Conservation (phyloP, 2,888 invertebrate genomes). For the Caenorhabditis zanzibari region DNA sequence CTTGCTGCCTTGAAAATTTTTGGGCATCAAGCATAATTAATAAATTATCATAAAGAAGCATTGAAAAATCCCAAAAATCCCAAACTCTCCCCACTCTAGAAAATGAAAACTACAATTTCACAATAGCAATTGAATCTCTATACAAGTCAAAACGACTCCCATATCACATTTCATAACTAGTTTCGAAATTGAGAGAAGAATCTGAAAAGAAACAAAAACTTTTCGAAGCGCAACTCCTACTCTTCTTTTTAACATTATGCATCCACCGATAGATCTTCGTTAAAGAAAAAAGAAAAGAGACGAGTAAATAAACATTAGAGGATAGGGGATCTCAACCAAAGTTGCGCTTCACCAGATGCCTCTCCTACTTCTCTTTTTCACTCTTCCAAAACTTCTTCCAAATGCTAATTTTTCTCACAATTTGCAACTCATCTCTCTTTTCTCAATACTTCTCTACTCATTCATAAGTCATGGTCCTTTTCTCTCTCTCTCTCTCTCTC, state of each 20-base stretch:
- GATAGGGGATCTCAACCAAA: constrained; percentile 26
- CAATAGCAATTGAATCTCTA: no score
- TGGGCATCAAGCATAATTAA: no score
- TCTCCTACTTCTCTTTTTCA: constrained; percentile 6
- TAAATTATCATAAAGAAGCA: no score
- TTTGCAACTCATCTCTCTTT: constrained; percentile 37
- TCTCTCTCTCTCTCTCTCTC: not conserved
- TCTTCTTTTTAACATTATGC: constrained; percentile 31
- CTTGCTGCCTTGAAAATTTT: no score
- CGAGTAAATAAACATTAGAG: constrained; percentile 61
- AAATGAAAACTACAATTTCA: not conserved
- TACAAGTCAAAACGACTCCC: not conserved
- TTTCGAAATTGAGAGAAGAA: constrained; percentile 33
- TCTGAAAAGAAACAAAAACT: constrained; percentile 33
- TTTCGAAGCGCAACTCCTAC: constrained; percentile 39
- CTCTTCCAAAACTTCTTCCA: constrained; percentile 7
- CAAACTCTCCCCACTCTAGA: not conserved
- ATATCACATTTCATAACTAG: constrained; percentile 59
- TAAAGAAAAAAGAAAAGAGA: constrained; percentile 26
- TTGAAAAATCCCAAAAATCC: not conserved
- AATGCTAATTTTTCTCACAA: constrained; percentile 49
- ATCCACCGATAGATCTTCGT: constrained; percentile 64
- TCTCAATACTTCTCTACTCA: constrained; percentile 27
- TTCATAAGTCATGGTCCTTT: constrained; percentile 63
- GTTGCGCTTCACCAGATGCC: constrained; percentile 40